These are phyloP conservation scores for Lampropteryx suffumata DNA, from an alignment of 2,888 invertebrate genomes.

Conservation along the genomic window DNA sequence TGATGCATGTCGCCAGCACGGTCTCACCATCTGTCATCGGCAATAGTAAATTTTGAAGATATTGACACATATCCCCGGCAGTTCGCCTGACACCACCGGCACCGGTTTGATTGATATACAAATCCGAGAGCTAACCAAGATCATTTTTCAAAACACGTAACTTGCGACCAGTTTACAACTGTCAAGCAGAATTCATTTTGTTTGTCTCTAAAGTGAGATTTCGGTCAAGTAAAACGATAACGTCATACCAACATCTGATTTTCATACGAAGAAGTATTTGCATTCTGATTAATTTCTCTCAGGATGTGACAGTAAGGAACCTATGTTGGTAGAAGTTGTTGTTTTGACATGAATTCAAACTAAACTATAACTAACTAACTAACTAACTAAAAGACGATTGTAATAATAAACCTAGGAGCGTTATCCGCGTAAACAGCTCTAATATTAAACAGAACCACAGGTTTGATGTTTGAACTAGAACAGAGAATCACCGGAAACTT, in stretches of 20 bases:
- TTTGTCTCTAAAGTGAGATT: slow-evolving; percentile 26
- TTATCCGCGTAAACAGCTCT: slow-evolving; percentile 38
- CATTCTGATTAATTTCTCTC: slow-evolving; percentile 12
- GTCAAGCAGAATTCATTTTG: slow-evolving; percentile 39
- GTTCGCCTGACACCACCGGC: slow-evolving; percentile 39
- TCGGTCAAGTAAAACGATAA: slow-evolving; percentile 35
- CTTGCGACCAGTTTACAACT: slow-evolving; percentile 37
- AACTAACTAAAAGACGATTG: slow-evolving; percentile 1
- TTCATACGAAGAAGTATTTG: slow-evolving; percentile 11
- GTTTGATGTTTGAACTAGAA: slow-evolving; percentile 31
- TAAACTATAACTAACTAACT: not conserved
- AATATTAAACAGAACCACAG: slow-evolving; percentile 38
- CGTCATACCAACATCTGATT: slow-evolving; percentile 23
- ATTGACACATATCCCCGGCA: slow-evolving; percentile 26
- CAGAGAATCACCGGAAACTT: slow-evolving; percentile 48
- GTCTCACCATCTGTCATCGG: slow-evolving; percentile 16
- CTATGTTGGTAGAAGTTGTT: not conserved
- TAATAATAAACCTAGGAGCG: slow-evolving; percentile 12
- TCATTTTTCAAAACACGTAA: slow-evolving; percentile 38
- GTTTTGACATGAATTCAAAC: not conserved
- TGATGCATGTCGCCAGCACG: not conserved
- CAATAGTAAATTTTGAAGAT: slow-evolving; percentile 9
- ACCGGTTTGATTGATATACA: slow-evolving; percentile 45
- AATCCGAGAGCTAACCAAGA: slow-evolving; percentile 34
- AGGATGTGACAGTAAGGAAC: slow-evolving; percentile 5